Evolutionary conservation across 1,140 invertebrate genomes (phyloP), one percentile per base, ranked within the genome.

Genomic region (Helicoverpa armigera): DNA sequence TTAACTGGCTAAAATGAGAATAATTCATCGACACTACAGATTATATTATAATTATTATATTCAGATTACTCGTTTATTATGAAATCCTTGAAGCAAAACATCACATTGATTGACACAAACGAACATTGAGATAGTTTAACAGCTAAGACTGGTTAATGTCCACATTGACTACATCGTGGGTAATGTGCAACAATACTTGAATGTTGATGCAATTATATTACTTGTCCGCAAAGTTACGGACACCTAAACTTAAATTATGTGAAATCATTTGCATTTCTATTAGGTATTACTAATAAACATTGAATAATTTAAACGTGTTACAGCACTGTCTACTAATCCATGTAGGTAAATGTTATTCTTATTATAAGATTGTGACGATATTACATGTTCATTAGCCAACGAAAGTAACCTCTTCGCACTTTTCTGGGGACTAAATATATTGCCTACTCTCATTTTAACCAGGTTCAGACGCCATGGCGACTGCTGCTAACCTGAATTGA

Each of bases 401-500:
- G 18, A 74, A 75, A 58, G 50, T 51, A 75, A 61, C 50, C 60
- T 1, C 48, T 65, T 23, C 48, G 16, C 29, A 54, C 75, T 12
- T 67, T 76, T 65, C 75, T 65, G 58, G 75, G 35, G 61, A 53
- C 51, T 77, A 65, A 31, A 23, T 65, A 77, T 69, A 67, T 69
- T 79, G 65, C 83, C 86, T 85, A 86, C 89, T 91, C 89, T 88
- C 90, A 89, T 88, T 92, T 89, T 85, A 91, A 88, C 83, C 90
- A 87, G 87, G 79, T 78, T 50, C 23, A 23, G 75, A 81, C 53
- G 18, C 14, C 63, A 31, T 29, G 65, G 7, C n/a, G 63, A 70
- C 16, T 69, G 58, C 76, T 70, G 23, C 29, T 18, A 69, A 35
- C 65, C 54, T 43, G 7, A 12, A 65, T 65, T 7, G 18, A 77